Conservation (phyloP, 2,888 invertebrate genomes). For the Rhamphomyia laevipes region DNA sequence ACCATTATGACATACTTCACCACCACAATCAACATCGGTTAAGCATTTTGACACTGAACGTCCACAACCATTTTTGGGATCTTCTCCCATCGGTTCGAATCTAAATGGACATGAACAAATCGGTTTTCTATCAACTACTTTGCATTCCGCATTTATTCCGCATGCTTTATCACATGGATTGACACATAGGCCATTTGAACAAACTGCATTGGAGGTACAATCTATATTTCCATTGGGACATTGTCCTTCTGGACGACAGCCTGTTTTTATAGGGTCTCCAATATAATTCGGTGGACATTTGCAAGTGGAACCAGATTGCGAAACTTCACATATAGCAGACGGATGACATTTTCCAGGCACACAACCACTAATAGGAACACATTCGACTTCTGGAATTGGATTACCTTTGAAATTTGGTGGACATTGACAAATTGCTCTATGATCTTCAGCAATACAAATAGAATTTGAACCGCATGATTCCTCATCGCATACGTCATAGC, state of each 20-base stretch:
- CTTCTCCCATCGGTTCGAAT: conserved; percentile 56
- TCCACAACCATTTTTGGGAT: conserved; percentile 57
- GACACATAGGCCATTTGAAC: conserved; percentile 57
- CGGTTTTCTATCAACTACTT: conserved; percentile 61
- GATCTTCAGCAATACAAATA: conserved; percentile 76
- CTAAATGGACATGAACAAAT: conserved; percentile 68
- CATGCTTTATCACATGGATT: conserved; percentile 76
- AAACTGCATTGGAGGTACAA: conserved; percentile 64
- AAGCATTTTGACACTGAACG: conserved; percentile 54
- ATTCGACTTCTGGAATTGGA: conserved; percentile 74
- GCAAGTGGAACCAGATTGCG: conserved; percentile 57
- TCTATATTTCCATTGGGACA: conserved; percentile 61
- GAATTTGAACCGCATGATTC: conserved; percentile 78
- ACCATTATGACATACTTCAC: conserved; percentile 66
- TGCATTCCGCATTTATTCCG: conserved; percentile 70
- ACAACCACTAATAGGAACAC: conserved; percentile 59
- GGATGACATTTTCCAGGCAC: conserved; percentile 69
- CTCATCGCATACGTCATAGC: conserved; percentile 68
- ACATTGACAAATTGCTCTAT: conserved; percentile 72
- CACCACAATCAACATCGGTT: conserved; percentile 63
- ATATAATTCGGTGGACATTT: conserved; percentile 64
- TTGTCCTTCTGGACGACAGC: conserved; percentile 67
- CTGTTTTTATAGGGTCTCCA: conserved; percentile 62
- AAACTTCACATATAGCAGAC: conserved; percentile 64
- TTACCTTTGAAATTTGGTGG: conserved; percentile 71